Conservation (phyloP, 1,140 invertebrate genomes). For the Brachionus paranguensis region DNA sequence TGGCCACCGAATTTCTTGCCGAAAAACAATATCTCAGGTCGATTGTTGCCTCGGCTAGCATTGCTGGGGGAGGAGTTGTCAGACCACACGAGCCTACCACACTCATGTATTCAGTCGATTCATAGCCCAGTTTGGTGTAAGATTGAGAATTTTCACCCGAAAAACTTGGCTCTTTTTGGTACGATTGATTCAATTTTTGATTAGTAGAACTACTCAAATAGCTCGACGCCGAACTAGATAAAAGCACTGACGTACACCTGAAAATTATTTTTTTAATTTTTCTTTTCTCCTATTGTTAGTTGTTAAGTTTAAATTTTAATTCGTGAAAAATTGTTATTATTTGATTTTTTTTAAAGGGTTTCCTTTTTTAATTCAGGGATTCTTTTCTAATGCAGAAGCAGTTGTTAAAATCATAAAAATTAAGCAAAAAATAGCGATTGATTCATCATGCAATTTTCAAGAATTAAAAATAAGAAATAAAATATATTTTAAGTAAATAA, state of each 20-base stretch:
- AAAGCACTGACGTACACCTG: background rate
- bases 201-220: background rate
- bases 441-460: slow-evolving; percentile 14
- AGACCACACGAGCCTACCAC: background rate
- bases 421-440: background rate
- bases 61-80: background rate
- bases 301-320: background rate
- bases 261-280: background rate
- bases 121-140: slow-evolving; percentile 5
- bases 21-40: slow-evolving; percentile 28
- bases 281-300: background rate
- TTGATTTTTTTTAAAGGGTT: background rate
- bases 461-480: slow-evolving; percentile 10
- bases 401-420: background rate
- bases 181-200: background rate
- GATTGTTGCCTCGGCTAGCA: background rate
- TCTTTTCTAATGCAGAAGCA: background rate
- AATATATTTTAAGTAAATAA: background rate
- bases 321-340: background rate
- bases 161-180: slow-evolving; percentile 7
- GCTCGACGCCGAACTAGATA: slow-evolving; percentile 1
- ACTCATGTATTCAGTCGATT: slow-evolving; percentile 25
- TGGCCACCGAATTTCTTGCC: background rate
- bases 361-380: background rate
- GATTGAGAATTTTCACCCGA: background rate